Evolutionary conservation across 2,888 invertebrate genomes (phyloP).

Genomic region (Sesia apiformis): DNA sequence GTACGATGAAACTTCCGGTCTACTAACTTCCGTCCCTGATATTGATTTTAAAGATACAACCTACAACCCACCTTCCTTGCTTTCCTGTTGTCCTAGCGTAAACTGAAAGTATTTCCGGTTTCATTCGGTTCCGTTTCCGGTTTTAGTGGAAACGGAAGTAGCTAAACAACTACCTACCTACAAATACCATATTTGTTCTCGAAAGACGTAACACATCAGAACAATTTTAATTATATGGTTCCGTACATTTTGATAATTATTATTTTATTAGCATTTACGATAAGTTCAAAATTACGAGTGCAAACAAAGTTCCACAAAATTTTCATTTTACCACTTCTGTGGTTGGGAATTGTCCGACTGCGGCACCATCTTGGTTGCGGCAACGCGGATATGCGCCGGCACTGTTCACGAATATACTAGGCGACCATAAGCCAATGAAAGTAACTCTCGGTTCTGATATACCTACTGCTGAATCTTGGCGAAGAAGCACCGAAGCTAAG

Average conservation of each 20-base stretch:
- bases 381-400: conserved; percentile 43
- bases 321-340: neutral
- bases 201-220: too few species aligned
- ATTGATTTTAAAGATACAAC: conserved; percentile 30
- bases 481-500: too few species aligned
- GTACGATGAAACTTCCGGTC: neutral
- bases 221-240: too few species aligned
- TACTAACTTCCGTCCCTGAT: conserved; percentile 22
- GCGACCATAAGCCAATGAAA: conserved; percentile 18
- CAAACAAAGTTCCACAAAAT: too few species aligned
- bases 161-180: too few species aligned
- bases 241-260: too few species aligned
- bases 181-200: too few species aligned
- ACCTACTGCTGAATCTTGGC: too few species aligned
- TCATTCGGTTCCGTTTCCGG: conserved; percentile 19
- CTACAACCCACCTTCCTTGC: conserved; percentile 6
- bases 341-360: conserved; percentile 7
- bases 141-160: neutral
- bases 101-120: conserved; percentile 42
- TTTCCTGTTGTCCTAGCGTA: conserved; percentile 33
- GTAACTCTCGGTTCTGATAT: too few species aligned
- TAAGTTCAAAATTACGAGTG: too few species aligned
- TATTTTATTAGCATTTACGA: too few species aligned
- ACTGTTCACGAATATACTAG: conserved; percentile 40
- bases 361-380: conserved; percentile 4